These are phyloP conservation scores for Lottia gigantea DNA, from an alignment of 2,888 invertebrate species.

Conservation along the genomic window DNA sequence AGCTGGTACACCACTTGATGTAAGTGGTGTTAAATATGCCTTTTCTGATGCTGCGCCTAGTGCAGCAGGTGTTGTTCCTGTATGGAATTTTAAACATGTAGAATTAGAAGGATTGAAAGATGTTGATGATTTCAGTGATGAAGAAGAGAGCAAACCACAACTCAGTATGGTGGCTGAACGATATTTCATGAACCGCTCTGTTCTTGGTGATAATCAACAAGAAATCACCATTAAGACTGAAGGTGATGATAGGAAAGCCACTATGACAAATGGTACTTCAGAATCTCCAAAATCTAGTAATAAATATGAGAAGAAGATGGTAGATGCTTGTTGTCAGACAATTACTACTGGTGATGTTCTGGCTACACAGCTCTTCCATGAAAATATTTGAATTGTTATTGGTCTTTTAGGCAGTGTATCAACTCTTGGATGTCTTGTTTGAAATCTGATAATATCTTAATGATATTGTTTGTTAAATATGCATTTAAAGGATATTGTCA, in stretches of 20 bases:
- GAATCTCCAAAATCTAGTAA: conserved; percentile 14
- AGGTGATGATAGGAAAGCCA: conserved; percentile 20
- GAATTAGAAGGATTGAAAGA: conserved; percentile 57
- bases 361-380: conserved; percentile 67
- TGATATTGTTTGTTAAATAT: no score
- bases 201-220: conserved; percentile 56
- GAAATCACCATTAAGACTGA: conserved; percentile 21
- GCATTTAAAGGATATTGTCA: no score
- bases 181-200: conserved; percentile 65
- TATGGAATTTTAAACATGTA: conserved; percentile 64
- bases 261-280: conserved; percentile 22
- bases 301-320: conserved; percentile 36
- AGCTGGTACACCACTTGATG: conserved; percentile 48
- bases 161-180: conserved; percentile 66
- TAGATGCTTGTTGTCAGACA: conserved; percentile 63
- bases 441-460: no score
- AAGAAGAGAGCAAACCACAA: conserved; percentile 47
- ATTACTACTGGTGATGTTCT: conserved; percentile 67
- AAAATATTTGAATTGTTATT: conserved; percentile 46
- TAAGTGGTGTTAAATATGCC: conserved; percentile 55
- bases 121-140: conserved; percentile 57
- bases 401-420: background rate
- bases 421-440: background rate
- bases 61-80: conserved; percentile 65
- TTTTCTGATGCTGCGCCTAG: conserved; percentile 65